Evolutionary conservation across 2,888 invertebrate genomes (phyloP), one percentile per base, ranked within the genome.

Genomic region (Tribolium freemani): DNA sequence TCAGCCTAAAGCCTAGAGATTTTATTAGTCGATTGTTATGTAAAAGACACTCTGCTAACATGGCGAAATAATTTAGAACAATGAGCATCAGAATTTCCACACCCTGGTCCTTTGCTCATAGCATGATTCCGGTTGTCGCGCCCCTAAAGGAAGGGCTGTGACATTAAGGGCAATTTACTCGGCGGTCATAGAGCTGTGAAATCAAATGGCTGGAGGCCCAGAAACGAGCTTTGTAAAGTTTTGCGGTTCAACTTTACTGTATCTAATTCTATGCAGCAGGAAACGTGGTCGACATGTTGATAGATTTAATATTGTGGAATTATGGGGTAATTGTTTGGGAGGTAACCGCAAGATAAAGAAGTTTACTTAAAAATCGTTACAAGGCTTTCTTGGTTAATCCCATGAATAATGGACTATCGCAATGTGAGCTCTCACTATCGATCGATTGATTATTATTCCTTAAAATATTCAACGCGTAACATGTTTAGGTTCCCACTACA

Each of bases 381-480:
- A 44, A 45, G 8, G 45, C 31, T 44, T 58, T 58, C 58, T 21
- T 31, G 11, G 13, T 16, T 11, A 21, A 58, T 58, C 58, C 20
- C 58, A 48, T 60, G 11, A 48, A 60, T 48, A 44, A 48, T 58
- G 58, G 9, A 58, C 21, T 6, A 26, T 11, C 26, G 60, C 46
- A 60, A 48, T 60, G 44, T 26, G 60, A 60, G 48, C 48, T 48
- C 56, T 31, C 26, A n/a, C 30, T 38, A 63, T 63, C 30, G 63
- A 63, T 63, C 48, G 50, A 63, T 63, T 63, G 63, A 63, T 63
- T 63, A 63, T 63, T 63, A 51, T 31, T 63, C n/a, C 48, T 26
- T 63, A 48, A 63, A 63, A 63, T 63, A 63, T 63, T 63, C 48
- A 61, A 45, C 16, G 13, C 58, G n/a, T 4, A 20, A 50, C 50